Evolutionary conservation across 2,113 vertebrate species (phyloP).

Genomic region (Polyodon spathula): DNA sequence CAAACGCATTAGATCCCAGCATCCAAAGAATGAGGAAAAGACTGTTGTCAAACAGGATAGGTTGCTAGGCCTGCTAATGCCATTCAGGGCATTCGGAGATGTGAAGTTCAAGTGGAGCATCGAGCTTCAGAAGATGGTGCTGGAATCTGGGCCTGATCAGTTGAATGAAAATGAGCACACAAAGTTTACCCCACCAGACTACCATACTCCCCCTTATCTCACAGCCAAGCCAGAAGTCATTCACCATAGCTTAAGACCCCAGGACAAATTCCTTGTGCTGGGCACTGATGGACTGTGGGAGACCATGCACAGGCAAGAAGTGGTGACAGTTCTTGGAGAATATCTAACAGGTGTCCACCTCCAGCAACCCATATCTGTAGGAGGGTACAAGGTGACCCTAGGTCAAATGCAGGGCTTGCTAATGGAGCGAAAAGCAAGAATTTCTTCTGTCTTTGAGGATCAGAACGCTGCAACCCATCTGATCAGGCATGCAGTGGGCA

Average conservation of each 20-base stretch:
- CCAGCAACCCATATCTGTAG: slow-evolving; percentile 84
- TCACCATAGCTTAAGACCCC: slow-evolving; percentile 76
- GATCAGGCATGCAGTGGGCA: slow-evolving; percentile 88
- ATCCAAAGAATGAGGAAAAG: slow-evolving; percentile 82
- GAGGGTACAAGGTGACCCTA: slow-evolving; percentile 88
- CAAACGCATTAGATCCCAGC: slow-evolving; percentile 71
- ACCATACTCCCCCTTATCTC: slow-evolving; percentile 87
- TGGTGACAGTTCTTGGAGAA: slow-evolving; percentile 87
- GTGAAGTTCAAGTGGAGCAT: slow-evolving; percentile 98
- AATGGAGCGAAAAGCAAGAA: slow-evolving; percentile 80
- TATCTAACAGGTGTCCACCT: slow-evolving; percentile 92
- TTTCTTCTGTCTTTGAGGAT: slow-evolving; percentile 85
- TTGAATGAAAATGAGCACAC: slow-evolving; percentile 95
- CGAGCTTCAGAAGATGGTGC: slow-evolving; percentile 84
- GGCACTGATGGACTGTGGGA: slow-evolving; percentile 95
- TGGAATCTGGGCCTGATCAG: slow-evolving; percentile 93
- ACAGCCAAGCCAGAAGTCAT: slow-evolving; percentile 90
- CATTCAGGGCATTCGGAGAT: slow-evolving; percentile 91
- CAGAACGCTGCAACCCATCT: slow-evolving; percentile 91
- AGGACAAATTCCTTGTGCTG: slow-evolving; percentile 90
- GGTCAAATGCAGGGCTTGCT: slow-evolving; percentile 95
- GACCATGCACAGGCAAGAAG: slow-evolving; percentile 91
- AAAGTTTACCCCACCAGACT: slow-evolving; percentile 95
- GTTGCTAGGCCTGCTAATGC: slow-evolving; percentile 86
- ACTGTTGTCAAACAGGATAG: slow-evolving; percentile 89